These are phyloP conservation scores for Drosophila bifasciata DNA, from an alignment of 1,140 invertebrate genomes.

Conservation along the genomic window DNA sequence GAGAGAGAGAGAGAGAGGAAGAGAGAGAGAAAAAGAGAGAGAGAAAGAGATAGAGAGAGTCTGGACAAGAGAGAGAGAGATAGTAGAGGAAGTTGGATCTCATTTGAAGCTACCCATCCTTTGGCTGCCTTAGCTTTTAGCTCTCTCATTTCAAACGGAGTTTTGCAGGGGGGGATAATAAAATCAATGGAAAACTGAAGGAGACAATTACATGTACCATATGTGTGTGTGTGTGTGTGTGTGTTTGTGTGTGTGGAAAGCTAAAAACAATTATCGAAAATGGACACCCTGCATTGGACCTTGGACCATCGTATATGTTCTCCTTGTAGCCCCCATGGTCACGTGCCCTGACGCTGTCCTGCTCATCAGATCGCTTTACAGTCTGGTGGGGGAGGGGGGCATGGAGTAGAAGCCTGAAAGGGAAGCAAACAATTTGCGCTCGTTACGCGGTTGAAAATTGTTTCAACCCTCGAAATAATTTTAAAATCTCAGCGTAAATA, in stretches of 20 bases:
- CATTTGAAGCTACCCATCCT: no score
- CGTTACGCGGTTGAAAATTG: conserved; percentile 74
- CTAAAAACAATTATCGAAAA: conserved; percentile 35
- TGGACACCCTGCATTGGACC: background rate
- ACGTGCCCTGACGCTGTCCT: conserved; percentile 39
- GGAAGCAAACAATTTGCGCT: conserved; percentile 69
- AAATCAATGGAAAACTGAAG: no score
- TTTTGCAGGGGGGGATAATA: no score
- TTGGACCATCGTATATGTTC: conserved; percentile 34
- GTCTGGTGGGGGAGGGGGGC: conserved; percentile 3
- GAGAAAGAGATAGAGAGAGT: background rate
- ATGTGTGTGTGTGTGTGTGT: no score
- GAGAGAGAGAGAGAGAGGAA: background rate
- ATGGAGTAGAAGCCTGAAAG: no score
- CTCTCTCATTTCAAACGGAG: no score
- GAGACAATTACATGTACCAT: no score
- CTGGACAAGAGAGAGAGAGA: conserved; percentile 20
- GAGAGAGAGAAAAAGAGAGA: background rate
- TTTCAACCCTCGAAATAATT: conserved; percentile 39
- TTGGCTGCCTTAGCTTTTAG: no score
- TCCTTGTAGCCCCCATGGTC: conserved; percentile 24
- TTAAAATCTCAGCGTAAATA: conserved; percentile 42
- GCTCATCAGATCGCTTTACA: conserved; percentile 43
- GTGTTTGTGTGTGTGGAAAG: background rate
- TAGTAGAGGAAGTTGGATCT: no score